A percentile compares a stretch with the other conserved stretches of the same genome.
Conservation (phyloP, 2,113 vertebrate species). For the Ciconia stormi region DNA sequence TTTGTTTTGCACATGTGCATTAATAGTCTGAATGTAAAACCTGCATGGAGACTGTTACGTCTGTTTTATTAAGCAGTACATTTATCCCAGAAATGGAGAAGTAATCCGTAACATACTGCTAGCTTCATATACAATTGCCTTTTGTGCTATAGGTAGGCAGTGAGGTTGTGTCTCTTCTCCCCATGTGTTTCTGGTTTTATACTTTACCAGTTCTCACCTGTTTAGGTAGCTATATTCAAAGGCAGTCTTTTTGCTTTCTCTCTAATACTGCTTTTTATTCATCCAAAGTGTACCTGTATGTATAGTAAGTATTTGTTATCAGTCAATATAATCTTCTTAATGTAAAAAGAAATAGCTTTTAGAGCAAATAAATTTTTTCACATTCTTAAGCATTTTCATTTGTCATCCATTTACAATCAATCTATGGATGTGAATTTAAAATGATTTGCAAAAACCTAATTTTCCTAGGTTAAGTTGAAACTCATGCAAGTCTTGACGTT, state of each 20-base stretch:
- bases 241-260: background rate
- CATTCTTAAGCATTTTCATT: background rate
- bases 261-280: background rate
- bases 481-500: background rate
- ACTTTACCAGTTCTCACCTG: background rate
- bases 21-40: background rate
- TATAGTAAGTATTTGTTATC: background rate
- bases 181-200: background rate
- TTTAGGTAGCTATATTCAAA: background rate
- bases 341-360: background rate
- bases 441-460: background rate
- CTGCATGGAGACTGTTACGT: background rate
- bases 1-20: background rate
- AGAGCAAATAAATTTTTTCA: background rate
- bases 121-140: no score
- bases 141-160: background rate
- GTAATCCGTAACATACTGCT: no score
- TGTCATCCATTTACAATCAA: background rate
- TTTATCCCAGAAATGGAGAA: background rate
- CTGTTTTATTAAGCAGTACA: background rate
- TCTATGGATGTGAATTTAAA: background rate
- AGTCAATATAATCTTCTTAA: background rate
- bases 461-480: background rate
- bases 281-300: background rate
- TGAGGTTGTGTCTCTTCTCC: background rate